These are phyloP conservation scores for Acanthis flammea DNA, from an alignment of 2,797 vertebrate species.

Conservation along the genomic window DNA sequence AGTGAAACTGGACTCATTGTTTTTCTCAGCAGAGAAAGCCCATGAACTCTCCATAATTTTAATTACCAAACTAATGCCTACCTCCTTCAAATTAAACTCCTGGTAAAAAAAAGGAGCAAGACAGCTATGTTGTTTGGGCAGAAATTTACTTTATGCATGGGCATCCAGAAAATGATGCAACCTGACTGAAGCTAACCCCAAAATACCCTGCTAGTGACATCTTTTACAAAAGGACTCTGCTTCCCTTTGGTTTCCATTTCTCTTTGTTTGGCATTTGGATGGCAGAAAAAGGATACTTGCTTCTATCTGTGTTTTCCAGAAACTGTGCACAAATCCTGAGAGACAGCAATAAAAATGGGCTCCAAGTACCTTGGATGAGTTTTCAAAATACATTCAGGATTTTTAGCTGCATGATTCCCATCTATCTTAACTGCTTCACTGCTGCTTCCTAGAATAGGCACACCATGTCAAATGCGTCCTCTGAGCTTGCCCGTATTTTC, in stretches of 20 bases:
- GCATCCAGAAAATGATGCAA: background rate
- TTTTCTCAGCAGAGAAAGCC: background rate
- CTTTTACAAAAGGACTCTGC: constrained; percentile 48
- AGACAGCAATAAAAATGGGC: background rate
- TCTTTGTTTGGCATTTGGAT: constrained; percentile 38
- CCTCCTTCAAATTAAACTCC: background rate
- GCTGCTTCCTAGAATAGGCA: background rate
- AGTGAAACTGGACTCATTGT: background rate
- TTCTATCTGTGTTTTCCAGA: background rate
- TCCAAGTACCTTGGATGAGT: background rate
- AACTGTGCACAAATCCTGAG: constrained; percentile 1
- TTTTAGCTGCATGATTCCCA: background rate
- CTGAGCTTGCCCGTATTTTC: background rate
- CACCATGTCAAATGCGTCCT: background rate
- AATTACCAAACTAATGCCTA: background rate
- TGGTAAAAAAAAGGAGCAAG: background rate
- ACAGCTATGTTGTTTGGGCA: background rate
- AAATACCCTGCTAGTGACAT: constrained; percentile 50
- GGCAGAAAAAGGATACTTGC: constrained; percentile 5
- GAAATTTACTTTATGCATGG: background rate
- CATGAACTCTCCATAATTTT: background rate
- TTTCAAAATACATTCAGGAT: background rate
- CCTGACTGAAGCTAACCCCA: constrained; percentile 4
- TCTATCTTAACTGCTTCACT: constrained; percentile 11
- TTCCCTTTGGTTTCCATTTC: constrained; percentile 48